A percentile compares a stretch with the other conserved stretches of the same genome.
phyloP scores from a whole-genome alignment of 2,797 vertebrate genomes.

The Enteromius paludinosus region DNA sequence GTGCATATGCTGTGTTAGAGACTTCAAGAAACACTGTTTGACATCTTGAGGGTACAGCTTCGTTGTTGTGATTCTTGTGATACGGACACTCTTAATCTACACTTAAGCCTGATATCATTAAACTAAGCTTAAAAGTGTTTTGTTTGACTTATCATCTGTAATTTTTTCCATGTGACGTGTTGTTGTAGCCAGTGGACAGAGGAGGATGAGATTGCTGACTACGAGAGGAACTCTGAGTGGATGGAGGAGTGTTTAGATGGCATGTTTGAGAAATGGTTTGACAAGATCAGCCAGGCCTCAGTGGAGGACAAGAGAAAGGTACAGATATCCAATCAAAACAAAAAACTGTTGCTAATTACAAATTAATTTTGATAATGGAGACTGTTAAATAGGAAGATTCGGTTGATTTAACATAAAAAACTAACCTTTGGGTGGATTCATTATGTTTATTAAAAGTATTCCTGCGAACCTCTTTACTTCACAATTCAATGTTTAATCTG shows the following conservation, averaged over 20 bases:
- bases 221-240: constrained; percentile 96
- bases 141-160: background rate
- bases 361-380: background rate
- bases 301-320: constrained; percentile 95
- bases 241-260: constrained; percentile 97
- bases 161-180: background rate
- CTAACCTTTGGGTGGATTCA: background rate
- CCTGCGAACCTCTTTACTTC: background rate
- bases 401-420: background rate
- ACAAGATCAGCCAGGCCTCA: constrained; percentile 92
- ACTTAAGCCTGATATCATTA: background rate
- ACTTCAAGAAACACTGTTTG: background rate
- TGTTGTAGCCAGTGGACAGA: constrained; percentile 90
- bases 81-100: background rate
- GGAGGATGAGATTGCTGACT: constrained; percentile 95
- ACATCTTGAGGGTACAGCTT: background rate
- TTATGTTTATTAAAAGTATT: background rate
- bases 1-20: background rate
- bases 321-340: constrained; percentile 29
- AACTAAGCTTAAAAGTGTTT: background rate
- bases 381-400: background rate
- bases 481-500: constrained; percentile 1
- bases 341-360: background rate
- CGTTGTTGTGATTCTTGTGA: background rate
- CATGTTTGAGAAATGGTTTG: constrained; percentile 97